A percentile compares a stretch with the other conserved stretches of the same genome.
These are phyloP conservation scores for Spatula clypeata DNA, from an alignment of 2,797 vertebrate species.

Conservation along the genomic window DNA sequence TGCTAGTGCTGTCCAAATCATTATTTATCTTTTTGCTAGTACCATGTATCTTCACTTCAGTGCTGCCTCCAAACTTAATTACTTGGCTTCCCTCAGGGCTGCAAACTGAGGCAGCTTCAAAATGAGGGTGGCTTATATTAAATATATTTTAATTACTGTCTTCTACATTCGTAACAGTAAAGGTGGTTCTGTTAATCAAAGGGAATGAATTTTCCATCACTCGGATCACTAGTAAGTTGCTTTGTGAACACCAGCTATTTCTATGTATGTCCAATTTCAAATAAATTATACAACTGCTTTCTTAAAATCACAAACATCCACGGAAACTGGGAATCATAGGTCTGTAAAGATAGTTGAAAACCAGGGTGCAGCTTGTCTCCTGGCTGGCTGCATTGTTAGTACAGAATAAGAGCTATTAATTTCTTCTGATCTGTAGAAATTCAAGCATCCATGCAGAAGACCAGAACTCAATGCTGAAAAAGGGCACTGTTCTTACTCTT, in stretches of 20 bases:
- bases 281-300: background rate
- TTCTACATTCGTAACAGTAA: background rate
- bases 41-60: background rate
- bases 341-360: background rate
- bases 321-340: background rate
- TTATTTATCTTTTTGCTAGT: background rate
- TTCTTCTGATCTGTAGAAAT: background rate
- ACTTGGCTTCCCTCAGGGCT: background rate
- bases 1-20: background rate
- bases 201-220: background rate
- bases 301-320: background rate
- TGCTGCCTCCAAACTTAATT: slow-evolving; percentile 29
- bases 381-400: background rate
- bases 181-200: slow-evolving; percentile 12
- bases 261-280: background rate
- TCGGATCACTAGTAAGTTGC: background rate
- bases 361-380: background rate
- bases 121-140: slow-evolving; percentile 48
- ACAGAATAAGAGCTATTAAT: background rate
- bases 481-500: background rate
- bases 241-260: too few relatives aligned
- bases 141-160: slow-evolving; percentile 60
- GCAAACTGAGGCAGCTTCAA: slow-evolving; percentile 33
- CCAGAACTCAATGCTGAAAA: background rate
- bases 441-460: background rate